These are phyloP conservation scores for Adrianichthys oophorus DNA, from an alignment of 2,797 vertebrate genomes.

Conservation along the genomic window DNA sequence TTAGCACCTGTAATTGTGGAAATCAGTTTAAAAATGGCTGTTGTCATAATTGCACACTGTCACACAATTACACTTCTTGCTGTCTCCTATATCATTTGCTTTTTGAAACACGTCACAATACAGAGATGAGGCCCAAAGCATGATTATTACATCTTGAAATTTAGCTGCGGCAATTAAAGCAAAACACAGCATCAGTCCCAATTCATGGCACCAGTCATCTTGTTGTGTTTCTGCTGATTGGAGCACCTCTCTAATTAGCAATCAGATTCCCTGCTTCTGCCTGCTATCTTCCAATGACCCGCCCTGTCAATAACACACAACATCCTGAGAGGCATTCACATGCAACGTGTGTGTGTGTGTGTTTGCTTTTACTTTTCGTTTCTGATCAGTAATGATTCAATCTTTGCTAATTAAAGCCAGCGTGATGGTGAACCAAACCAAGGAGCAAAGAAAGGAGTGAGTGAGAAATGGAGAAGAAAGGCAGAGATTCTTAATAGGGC, in stretches of 20 bases:
- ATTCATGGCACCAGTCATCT: conserved; percentile 34
- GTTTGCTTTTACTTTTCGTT: conserved; percentile 17
- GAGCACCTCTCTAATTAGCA: conserved; percentile 58
- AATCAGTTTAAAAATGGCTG: conserved; percentile 24
- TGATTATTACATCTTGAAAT: conserved; percentile 53
- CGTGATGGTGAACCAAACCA: conserved; percentile 28
- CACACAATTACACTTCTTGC: conserved; percentile 43
- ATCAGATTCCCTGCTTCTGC: conserved; percentile 43
- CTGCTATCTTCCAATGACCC: conserved; percentile 35
- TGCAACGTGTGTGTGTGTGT: neutral
- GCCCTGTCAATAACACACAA: conserved; percentile 6
- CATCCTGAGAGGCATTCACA: conserved; percentile 5
- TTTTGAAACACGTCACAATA: conserved; percentile 23
- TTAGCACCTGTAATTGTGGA: conserved; percentile 27
- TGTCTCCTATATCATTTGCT: conserved; percentile 17
- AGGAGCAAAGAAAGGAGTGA: conserved; percentile 16
- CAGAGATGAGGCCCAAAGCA: conserved; percentile 4
- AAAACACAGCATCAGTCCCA: conserved; percentile 35
- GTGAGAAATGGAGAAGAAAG: conserved; percentile 11
- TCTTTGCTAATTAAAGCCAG: conserved; percentile 56
- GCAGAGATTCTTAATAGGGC: conserved; percentile 50
- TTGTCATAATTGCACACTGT: conserved; percentile 24
- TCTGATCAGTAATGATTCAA: conserved; percentile 55
- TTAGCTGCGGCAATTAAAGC: conserved; percentile 53
- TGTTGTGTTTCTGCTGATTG: conserved; percentile 38